Percentiles rank a stretch among this genome's conserved stretches.
These are phyloP conservation scores for Xylocampa areola DNA, from an alignment of 2,888 invertebrate species.

Conservation along the genomic window DNA sequence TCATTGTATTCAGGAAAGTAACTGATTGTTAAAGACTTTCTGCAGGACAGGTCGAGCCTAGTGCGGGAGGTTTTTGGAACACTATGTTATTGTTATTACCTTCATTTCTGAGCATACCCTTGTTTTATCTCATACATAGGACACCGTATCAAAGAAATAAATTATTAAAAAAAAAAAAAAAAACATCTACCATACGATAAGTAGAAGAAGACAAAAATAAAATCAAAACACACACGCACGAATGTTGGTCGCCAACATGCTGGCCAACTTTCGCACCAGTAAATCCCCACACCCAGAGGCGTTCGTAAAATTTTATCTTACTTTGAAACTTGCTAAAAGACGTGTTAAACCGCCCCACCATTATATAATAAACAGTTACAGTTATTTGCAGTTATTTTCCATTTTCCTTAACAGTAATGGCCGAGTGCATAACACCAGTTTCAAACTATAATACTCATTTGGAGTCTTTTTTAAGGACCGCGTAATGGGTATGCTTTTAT, in stretches of 20 bases:
- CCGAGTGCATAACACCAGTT: slow-evolving; percentile 28
- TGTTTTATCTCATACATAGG: no score
- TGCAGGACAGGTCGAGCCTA: no score
- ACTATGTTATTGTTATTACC: no score
- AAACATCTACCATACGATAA: no score
- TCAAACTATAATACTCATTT: slow-evolving; percentile 36
- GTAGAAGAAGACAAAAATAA: no score
- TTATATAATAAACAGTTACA: slow-evolving; percentile 59
- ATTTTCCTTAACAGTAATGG: slow-evolving; percentile 52
- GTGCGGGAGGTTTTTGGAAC: no score
- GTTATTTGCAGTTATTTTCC: slow-evolving; percentile 65
- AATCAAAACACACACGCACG: no score
- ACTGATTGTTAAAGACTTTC: no score
- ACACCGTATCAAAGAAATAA: no score
- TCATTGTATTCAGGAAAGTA: no score
- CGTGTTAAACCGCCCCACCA: slow-evolving; percentile 63
- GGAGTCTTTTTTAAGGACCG: slow-evolving; percentile 11
- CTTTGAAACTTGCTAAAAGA: slow-evolving; percentile 70
- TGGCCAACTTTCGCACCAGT: slow-evolving; percentile 32
- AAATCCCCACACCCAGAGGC: slow-evolving; percentile 39
- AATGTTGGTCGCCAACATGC: slow-evolving; percentile 6
- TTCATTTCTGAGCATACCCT: no score
- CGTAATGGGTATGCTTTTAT: slow-evolving; percentile 2
- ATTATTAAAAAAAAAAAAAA: no score
- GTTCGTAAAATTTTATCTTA: slow-evolving; percentile 73